Conservation (phyloP, 2,888 invertebrate genomes). For the Drosophila meridiana region DNA sequence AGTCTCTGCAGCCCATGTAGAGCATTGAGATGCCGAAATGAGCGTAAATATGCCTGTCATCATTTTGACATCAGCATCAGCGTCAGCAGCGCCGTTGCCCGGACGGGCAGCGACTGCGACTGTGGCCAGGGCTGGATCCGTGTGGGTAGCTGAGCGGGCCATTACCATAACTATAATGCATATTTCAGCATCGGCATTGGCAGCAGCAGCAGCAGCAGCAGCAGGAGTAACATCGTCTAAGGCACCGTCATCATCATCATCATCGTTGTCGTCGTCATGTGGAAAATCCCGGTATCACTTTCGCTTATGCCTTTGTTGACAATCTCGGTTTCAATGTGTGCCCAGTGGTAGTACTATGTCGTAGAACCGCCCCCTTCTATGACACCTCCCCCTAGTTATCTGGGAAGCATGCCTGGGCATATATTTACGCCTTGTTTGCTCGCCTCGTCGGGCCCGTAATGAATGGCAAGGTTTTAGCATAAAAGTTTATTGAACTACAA, state of each 20-base stretch:
- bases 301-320: constrained; percentile 76
- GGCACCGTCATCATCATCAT: constrained; percentile 43
- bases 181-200: constrained; percentile 75
- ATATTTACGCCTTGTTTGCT: constrained; percentile 67
- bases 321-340: constrained; percentile 77
- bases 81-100: constrained; percentile 12
- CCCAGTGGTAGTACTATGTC: constrained; percentile 22
- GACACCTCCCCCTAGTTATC: constrained; percentile 36
- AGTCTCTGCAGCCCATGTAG: constrained; percentile 3
- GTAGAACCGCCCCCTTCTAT: constrained; percentile 1
- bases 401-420: constrained; percentile 68
- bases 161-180: constrained; percentile 81
- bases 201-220: not conserved
- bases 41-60: constrained; percentile 80
- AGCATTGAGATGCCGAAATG: constrained; percentile 50
- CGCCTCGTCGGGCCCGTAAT: constrained; percentile 31
- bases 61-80: constrained; percentile 75
- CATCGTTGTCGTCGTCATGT: constrained; percentile 56
- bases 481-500: constrained; percentile 77
- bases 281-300: constrained; percentile 80
- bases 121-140: constrained; percentile 26
- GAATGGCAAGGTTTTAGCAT: constrained; percentile 72
- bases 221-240: constrained; percentile 60
- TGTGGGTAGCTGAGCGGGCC: constrained; percentile 60
- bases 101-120: constrained; percentile 15